phyloP scores from a whole-genome alignment of 2,113 vertebrate species.

The Brienomyrus brachyistius region DNA sequence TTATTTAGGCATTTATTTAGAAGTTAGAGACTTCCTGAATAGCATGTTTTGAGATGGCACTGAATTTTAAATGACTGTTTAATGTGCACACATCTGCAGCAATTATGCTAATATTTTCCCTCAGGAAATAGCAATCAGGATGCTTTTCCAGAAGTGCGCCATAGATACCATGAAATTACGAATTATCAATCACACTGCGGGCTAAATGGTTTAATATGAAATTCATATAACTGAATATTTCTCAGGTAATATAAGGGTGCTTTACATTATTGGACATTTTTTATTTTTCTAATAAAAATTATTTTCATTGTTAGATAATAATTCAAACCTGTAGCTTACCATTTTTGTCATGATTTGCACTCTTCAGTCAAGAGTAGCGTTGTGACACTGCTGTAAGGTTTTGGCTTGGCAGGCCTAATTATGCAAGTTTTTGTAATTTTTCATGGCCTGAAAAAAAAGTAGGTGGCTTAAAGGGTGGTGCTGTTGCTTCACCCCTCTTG shows the following conservation, averaged over 20 bases:
- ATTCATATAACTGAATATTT: background rate
- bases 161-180: background rate
- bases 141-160: background rate
- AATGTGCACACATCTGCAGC: background rate
- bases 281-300: background rate
- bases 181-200: background rate
- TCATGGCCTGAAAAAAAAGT: too few species aligned
- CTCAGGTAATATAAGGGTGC: background rate
- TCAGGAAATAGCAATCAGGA: background rate
- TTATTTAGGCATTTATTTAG: too few species aligned
- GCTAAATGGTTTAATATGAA: background rate
- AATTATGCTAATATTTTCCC: background rate
- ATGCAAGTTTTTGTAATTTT: too few species aligned
- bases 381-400: too few species aligned
- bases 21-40: background rate
- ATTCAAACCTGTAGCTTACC: too few species aligned
- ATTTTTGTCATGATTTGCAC: too few species aligned
- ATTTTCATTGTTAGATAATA: too few species aligned
- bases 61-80: background rate
- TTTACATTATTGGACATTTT: background rate
- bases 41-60: background rate
- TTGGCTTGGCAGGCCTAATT: too few species aligned
- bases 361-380: too few species aligned
- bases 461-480: too few species aligned
- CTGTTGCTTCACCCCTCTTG: too few species aligned